Conservation (phyloP, 1,140 invertebrate species). For the Penaeus indicus region DNA sequence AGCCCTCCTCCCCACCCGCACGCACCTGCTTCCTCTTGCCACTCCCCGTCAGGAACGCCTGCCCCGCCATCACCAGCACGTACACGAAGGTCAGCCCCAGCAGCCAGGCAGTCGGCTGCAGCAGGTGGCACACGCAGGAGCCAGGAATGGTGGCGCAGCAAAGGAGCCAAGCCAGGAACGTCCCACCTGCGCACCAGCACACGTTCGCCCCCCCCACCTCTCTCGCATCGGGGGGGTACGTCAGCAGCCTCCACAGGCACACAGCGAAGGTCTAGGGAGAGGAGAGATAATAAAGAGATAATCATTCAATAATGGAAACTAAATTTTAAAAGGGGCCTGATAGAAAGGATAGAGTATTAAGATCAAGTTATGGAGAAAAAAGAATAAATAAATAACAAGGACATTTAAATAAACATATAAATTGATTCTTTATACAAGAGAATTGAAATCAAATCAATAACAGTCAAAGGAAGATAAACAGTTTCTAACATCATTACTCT, state of each 20-base stretch:
- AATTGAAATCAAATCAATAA: too few species aligned
- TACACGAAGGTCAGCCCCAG: constrained; percentile 34
- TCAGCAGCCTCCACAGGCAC: constrained; percentile 23
- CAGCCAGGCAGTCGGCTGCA: constrained; percentile 49
- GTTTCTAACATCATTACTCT: too few species aligned
- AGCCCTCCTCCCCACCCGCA: too few species aligned
- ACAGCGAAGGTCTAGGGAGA: constrained; percentile 12
- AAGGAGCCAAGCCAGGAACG: constrained; percentile 49
- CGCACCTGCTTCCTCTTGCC: neutral
- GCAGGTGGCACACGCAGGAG: constrained; percentile 43
- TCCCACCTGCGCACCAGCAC: constrained; percentile 32
- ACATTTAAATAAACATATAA: too few species aligned
- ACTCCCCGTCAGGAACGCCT: neutral
- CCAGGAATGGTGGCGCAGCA: constrained; percentile 39
- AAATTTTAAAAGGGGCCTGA: too few species aligned
- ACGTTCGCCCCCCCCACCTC: neutral
- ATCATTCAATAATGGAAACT: too few species aligned
- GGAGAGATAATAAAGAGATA: neutral
- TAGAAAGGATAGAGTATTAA: too few species aligned
- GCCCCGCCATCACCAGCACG: constrained; percentile 11
- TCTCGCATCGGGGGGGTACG: neutral
- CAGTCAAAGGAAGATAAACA: too few species aligned
- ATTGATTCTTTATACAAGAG: too few species aligned
- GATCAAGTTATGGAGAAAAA: too few species aligned
- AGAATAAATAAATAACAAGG: too few species aligned